A percentile compares a stretch with the other conserved stretches of the same genome.
Evolutionary conservation across 2,113 vertebrate species (phyloP).

Genomic region (Microtus richardsoni): DNA sequence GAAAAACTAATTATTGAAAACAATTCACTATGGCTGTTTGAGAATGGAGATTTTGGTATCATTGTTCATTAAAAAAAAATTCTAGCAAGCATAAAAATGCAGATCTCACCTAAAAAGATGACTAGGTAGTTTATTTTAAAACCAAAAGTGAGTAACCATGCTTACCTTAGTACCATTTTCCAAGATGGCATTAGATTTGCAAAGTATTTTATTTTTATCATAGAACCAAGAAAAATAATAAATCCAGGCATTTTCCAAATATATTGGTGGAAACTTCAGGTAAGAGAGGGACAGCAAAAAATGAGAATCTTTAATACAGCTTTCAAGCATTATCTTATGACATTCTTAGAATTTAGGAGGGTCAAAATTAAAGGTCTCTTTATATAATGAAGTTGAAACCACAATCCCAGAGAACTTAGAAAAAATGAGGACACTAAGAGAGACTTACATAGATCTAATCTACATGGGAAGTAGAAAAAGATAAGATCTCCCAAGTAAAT

Average conservation of each 20-base stretch:
- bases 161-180: too few relatives aligned
- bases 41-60: not conserved
- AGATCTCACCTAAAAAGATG: not conserved
- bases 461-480: too few relatives aligned
- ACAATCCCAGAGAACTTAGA: too few relatives aligned
- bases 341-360: not conserved
- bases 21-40: slow-evolving; percentile 37
- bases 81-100: not conserved
- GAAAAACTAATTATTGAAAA: slow-evolving; percentile 62
- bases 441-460: too few relatives aligned
- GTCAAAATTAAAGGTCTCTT: not conserved
- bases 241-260: not conserved
- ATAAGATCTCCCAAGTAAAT: too few relatives aligned
- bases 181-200: not conserved
- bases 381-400: too few relatives aligned
- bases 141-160: not conserved
- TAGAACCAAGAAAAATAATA: not conserved
- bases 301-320: not conserved
- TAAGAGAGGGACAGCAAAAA: not conserved
- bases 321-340: not conserved
- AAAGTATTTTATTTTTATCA: not conserved
- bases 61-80: not conserved
- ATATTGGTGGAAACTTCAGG: not conserved
- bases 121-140: not conserved
- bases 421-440: too few relatives aligned